Evolutionary conservation across 2,888 invertebrate species (phyloP).

Genomic region (Iselma pallidipennis): DNA sequence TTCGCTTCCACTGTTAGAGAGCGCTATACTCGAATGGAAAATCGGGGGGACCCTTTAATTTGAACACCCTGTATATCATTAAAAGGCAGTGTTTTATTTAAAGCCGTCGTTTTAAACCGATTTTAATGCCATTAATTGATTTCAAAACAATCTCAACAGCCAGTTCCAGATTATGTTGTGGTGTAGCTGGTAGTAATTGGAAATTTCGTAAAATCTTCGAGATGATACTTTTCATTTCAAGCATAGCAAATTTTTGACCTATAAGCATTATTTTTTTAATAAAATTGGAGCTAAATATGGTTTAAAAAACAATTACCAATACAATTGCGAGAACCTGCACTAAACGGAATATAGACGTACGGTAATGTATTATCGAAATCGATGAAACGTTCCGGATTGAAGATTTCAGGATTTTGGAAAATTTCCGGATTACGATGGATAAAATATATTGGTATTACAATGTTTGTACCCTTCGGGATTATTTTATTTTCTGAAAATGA

Average conservation of each 20-base stretch:
- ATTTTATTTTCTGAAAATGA: slow-evolving; percentile 26
- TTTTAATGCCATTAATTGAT: slow-evolving; percentile 54
- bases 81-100: background rate
- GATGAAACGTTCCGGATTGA: slow-evolving; percentile 60
- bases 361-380: background rate
- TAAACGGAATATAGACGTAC: background rate
- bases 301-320: background rate
- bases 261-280: background rate
- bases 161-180: slow-evolving; percentile 53
- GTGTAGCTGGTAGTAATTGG: slow-evolving; percentile 17
- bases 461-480: slow-evolving; percentile 49
- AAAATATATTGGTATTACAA: slow-evolving; percentile 53
- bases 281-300: background rate
- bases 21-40: too few species aligned
- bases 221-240: slow-evolving; percentile 8
- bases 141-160: slow-evolving; percentile 57
- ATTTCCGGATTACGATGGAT: slow-evolving; percentile 58
- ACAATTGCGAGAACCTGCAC: background rate
- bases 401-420: slow-evolving; percentile 60
- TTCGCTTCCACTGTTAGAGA: too few species aligned
- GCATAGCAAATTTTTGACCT: slow-evolving; percentile 19
- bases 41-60: too few species aligned
- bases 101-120: slow-evolving; percentile 40
- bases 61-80: too few species aligned
- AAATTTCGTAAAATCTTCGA: slow-evolving; percentile 11